A percentile compares a stretch with the other conserved stretches of the same genome.
Evolutionary conservation across 2,113 vertebrate species (phyloP).

Genomic region (Brachirus orientalis): DNA sequence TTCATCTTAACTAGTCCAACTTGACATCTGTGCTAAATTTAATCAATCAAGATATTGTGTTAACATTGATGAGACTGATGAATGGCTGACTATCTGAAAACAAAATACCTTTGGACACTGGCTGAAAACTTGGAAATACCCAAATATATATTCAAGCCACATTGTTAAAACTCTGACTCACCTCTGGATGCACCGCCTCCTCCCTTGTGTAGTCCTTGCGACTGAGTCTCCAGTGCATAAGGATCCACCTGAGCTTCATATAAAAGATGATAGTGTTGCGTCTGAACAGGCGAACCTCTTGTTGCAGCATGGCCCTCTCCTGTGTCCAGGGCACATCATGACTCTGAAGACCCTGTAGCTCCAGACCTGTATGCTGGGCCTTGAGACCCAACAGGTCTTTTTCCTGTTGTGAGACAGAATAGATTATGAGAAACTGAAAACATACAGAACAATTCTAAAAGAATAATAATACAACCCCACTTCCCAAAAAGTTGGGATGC

Average conservation of each 20-base stretch:
- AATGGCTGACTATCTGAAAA: no score
- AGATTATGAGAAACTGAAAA: not conserved
- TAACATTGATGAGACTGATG: no score
- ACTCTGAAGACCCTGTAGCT: conserved; percentile 89
- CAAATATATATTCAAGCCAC: no score
- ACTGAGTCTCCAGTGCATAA: conserved; percentile 90
- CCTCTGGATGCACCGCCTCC: conserved; percentile 81
- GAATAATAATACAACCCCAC: no score
- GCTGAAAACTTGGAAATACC: no score
- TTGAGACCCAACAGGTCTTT: conserved; percentile 85
- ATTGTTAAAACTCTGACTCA: conserved; percentile 57
- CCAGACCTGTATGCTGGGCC: conserved; percentile 86
- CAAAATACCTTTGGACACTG: no score
- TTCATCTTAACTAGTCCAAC: no score
- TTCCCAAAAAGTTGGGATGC: no score
- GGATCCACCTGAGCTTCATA: conserved; percentile 93
- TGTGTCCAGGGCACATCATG: conserved; percentile 89
- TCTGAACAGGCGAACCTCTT: conserved; percentile 90
- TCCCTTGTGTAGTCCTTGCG: conserved; percentile 80
- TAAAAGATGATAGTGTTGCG: conserved; percentile 93
- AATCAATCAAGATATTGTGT: no score
- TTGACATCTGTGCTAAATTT: no score
- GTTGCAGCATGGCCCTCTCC: conserved; percentile 87
- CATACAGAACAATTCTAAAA: not conserved
- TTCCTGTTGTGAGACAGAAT: conserved; percentile 79